phyloP scores from a whole-genome alignment of 1,140 invertebrate species.

The Pseudoatta argentina region DNA sequence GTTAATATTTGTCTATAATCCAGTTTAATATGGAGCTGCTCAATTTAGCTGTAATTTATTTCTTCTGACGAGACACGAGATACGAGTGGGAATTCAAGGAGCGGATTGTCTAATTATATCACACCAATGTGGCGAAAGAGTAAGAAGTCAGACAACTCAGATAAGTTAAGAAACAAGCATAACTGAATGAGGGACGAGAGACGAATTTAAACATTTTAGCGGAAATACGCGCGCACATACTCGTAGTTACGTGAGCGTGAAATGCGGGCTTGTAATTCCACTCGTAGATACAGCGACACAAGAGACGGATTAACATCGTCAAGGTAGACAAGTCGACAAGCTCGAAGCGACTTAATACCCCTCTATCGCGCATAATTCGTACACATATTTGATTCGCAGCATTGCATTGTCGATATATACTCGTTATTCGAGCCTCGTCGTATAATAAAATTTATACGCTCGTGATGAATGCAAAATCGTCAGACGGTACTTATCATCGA shows the following conservation, averaged over 20 bases:
- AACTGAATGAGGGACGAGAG: neutral
- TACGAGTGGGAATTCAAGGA: neutral
- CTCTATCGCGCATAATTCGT: slow-evolving; percentile 62
- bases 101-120: slow-evolving; percentile 38
- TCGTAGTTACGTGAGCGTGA: slow-evolving; percentile 47
- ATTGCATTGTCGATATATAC: neutral
- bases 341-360: slow-evolving; percentile 58
- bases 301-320: slow-evolving; percentile 46
- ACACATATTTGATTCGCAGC: slow-evolving; percentile 44
- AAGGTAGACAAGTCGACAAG: slow-evolving; percentile 57
- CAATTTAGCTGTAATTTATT: slow-evolving; percentile 18
- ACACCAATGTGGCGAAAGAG: neutral
- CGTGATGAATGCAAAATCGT: slow-evolving; percentile 41
- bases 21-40: neutral
- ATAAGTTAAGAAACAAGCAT: slow-evolving; percentile 12
- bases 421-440: slow-evolving; percentile 18
- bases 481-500: slow-evolving; percentile 28
- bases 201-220: slow-evolving; percentile 19
- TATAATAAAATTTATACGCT: slow-evolving; percentile 33
- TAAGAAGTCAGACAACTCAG: slow-evolving; percentile 1
- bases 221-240: neutral
- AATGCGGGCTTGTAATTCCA: slow-evolving; percentile 64
- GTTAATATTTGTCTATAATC: slow-evolving; percentile 1
- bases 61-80: slow-evolving; percentile 17
- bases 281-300: slow-evolving; percentile 61